Base-by-base conservation (phyloP, 2,797 vertebrate genomes). In the Buceros bicornis region DNA sequence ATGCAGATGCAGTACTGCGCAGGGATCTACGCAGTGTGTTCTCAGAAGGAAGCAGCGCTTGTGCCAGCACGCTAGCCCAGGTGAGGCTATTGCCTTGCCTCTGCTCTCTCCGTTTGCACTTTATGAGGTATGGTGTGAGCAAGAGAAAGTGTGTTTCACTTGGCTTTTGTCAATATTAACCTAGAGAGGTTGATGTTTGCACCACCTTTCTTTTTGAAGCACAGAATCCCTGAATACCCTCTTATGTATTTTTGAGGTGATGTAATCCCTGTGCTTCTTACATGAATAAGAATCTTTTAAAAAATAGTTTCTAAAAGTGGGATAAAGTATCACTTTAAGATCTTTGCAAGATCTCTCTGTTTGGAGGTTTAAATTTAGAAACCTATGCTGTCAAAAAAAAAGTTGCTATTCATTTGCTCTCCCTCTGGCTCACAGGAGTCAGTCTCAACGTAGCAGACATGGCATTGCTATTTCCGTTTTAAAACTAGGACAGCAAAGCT, bases 281-380 rank as follows among this genome's bases (percentile, higher is more conserved):
- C 62, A 33, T 43, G 57, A 89, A 53, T 22, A 79, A 28, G n/a
- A 48, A 45, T 33, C 33, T 33, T 33, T 87, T 83, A 65, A 42
- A 53, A 45, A 87, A 78, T 21, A 4, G 43, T 93, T 94, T 81
- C 60, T 82, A 51, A 57, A 96, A 89, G 76, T 90, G 29, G 78
- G 85, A 66, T 82, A 91, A 82, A n/a, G 47, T 81, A 80, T 92
- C 74, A 56, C 72, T 91, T 90, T 88, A 91, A 95, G 85, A 94
- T 95, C 91, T 80, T 87, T 54, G 53, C 69, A 56, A 89, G 89
- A 87, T 94, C 37, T 81, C 66, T 85, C 40, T 91, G 15, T 93
- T 82, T 94, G 82, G 82, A 78, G 61, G 37, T 82, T 96, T 97
- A 97, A 96, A 96, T 93, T 96, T 96, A 95, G 97, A 96, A 90